A percentile compares a stretch with the other conserved stretches of the same genome.
phyloP scores from a whole-genome alignment of 2,888 invertebrate species.

The Nemotelus nigrinus region DNA sequence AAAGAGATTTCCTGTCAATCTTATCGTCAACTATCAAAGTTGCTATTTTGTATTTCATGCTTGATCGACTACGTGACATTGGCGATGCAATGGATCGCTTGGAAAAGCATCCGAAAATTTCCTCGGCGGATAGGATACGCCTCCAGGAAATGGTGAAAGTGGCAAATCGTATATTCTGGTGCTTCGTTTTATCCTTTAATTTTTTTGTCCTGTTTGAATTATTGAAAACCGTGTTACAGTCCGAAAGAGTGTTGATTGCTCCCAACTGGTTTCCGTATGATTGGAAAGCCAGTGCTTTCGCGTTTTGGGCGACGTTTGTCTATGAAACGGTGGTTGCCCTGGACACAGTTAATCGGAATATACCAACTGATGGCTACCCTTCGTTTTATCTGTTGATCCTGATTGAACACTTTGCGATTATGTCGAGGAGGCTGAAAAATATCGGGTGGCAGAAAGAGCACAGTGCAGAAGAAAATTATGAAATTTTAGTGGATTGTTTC shows the following conservation, averaged over 20 bases:
- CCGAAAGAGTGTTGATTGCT: too few species aligned
- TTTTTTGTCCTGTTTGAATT: too few species aligned
- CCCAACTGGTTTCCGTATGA: slow-evolving; percentile 24
- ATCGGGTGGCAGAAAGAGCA: not conserved
- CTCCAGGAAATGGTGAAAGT: not conserved
- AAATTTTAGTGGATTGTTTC: slow-evolving; percentile 16
- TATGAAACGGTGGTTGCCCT: not conserved
- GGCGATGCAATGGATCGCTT: not conserved
- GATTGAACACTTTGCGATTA: not conserved
- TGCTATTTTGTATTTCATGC: not conserved
- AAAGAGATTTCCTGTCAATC: not conserved
- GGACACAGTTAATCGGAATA: not conserved
- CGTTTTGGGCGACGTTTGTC: not conserved
- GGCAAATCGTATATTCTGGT: not conserved
- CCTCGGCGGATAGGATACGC: not conserved
- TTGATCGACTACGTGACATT: not conserved
- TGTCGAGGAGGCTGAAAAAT: not conserved
- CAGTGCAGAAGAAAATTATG: not conserved
- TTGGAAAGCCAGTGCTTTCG: not conserved
- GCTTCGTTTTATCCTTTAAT: too few species aligned
- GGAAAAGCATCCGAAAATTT: not conserved
- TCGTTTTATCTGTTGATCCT: slow-evolving; percentile 18
- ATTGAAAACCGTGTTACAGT: too few species aligned
- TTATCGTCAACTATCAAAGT: slow-evolving; percentile 1
- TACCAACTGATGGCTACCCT: slow-evolving; percentile 21